Percentiles rank a stretch among this genome's conserved stretches.
phyloP scores from a whole-genome alignment of 2,113 vertebrate genomes.

The Indicator maculatus region DNA sequence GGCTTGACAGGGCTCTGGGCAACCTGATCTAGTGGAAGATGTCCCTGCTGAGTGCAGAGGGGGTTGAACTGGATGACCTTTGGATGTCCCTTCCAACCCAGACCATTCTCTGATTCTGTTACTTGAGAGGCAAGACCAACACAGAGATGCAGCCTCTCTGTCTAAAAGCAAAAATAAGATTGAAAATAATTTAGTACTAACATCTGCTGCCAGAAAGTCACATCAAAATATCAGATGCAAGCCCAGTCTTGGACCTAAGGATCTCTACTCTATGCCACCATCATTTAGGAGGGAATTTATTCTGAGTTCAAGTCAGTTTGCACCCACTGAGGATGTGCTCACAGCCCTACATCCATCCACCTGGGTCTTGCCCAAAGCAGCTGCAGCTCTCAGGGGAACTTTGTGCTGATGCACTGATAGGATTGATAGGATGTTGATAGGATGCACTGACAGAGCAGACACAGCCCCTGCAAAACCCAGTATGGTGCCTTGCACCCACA shows the following conservation, averaged over 20 bases:
- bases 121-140: too few species aligned
- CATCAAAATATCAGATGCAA: not conserved
- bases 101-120: too few species aligned
- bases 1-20: too few species aligned
- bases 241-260: not conserved
- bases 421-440: not conserved
- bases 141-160: not conserved
- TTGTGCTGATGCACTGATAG: not conserved
- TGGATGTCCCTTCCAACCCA: too few species aligned
- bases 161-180: not conserved
- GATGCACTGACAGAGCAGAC: not conserved
- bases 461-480: not conserved
- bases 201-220: not conserved
- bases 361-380: not conserved
- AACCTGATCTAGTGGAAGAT: too few species aligned
- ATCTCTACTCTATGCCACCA: not conserved
- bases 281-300: not conserved
- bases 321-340: not conserved
- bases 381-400: not conserved
- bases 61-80: too few species aligned
- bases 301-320: not conserved
- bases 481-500: not conserved
- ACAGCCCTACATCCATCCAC: not conserved
- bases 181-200: not conserved
- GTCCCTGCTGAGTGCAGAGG: too few species aligned